Evolutionary conservation across 1,140 invertebrate genomes (phyloP).

Genomic region (Lepidurus apus): DNA sequence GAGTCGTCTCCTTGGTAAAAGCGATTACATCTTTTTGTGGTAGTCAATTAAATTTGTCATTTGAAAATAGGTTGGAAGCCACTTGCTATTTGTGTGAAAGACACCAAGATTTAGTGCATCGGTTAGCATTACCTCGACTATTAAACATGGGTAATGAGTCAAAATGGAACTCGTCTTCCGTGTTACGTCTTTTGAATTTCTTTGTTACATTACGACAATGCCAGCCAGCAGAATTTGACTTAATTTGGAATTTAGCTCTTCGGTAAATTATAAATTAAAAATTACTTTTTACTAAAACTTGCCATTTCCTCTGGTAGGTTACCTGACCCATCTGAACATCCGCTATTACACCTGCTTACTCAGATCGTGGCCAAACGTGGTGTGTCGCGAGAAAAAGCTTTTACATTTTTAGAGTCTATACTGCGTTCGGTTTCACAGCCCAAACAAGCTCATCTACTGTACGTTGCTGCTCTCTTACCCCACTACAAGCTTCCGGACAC

Average conservation of each 20-base stretch:
- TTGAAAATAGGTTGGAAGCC: not conserved
- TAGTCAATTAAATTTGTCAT: not conserved
- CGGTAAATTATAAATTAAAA: not conserved
- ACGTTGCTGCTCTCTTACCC: not conserved
- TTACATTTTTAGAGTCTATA: not conserved
- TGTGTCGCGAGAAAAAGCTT: not conserved
- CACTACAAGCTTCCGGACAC: not conserved
- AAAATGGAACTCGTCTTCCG: not conserved
- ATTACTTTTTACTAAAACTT: not conserved
- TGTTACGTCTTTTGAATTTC: not conserved
- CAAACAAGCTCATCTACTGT: not conserved
- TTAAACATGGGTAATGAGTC: not conserved
- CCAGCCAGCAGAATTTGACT: not conserved
- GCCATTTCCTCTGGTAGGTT: not conserved
- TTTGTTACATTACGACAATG: not conserved
- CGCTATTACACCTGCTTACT: not conserved
- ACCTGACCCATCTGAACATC: not conserved
- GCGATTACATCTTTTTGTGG: not conserved
- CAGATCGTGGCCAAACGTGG: not conserved
- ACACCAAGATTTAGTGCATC: slow-evolving; percentile 1
- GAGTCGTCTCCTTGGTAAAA: not conserved
- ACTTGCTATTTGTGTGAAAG: not conserved
- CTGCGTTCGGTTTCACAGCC: not conserved
- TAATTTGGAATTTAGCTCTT: not conserved
- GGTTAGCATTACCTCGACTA: not conserved